phyloP scores from a whole-genome alignment of 1,140 invertebrate genomes.

The Geopemphigus sp. region DNA sequence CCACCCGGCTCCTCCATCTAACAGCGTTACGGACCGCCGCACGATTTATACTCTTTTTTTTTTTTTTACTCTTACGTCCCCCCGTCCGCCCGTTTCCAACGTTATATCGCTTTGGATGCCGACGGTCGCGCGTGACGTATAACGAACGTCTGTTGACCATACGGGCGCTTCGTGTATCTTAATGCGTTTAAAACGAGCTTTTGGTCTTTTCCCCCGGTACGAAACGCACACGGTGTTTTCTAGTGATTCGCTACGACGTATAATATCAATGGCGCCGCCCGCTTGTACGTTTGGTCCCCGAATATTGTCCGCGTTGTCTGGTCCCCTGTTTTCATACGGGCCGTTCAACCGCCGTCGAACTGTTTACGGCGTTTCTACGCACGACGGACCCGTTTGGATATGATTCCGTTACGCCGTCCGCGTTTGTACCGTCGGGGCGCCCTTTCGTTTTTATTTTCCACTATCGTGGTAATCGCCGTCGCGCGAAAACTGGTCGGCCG shows the following conservation, averaged over 20 bases:
- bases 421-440: no score
- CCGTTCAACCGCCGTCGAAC: no score
- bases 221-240: background rate
- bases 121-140: background rate
- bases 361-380: no score
- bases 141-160: background rate
- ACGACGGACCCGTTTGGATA: no score
- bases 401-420: no score
- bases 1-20: background rate
- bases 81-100: background rate
- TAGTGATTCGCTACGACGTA: background rate
- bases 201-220: background rate
- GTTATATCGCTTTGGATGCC: background rate
- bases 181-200: background rate
- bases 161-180: background rate
- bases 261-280: no score
- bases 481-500: no score
- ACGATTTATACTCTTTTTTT: background rate
- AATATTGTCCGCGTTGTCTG: no score
- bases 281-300: no score
- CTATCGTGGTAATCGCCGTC: no score
- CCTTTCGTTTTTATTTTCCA: no score
- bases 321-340: no score
- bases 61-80: constrained; percentile 2
- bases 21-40: background rate